Percentiles rank a stretch among this genome's conserved stretches.
These are phyloP conservation scores for Macrostomum lignano DNA, from an alignment of 1,140 invertebrate genomes.

Conservation along the genomic window DNA sequence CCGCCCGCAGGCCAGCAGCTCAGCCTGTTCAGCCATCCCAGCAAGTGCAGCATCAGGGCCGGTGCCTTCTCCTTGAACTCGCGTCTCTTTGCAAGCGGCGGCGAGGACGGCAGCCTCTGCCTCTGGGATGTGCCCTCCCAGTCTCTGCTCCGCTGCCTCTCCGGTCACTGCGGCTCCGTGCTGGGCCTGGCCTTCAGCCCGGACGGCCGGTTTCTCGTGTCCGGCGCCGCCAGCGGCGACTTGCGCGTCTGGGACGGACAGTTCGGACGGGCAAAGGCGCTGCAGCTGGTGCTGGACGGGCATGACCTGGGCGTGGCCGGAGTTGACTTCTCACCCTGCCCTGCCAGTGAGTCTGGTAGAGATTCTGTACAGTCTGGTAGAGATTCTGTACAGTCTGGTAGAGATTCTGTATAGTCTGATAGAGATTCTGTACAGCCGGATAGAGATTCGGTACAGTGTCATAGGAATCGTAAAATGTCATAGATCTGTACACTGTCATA, in stretches of 20 bases:
- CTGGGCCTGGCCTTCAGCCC: constrained; percentile 36
- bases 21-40: too few relatives aligned
- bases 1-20: too few relatives aligned
- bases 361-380: too few relatives aligned
- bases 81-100: constrained; percentile 36
- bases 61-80: constrained; percentile 41
- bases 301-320: constrained; percentile 44
- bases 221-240: constrained; percentile 37
- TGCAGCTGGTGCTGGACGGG: constrained; percentile 34
- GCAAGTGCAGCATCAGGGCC: too few relatives aligned
- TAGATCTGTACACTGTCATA: too few relatives aligned
- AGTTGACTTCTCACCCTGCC: constrained; percentile 36
- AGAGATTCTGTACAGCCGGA: too few relatives aligned
- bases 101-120: constrained; percentile 42
- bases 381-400: too few relatives aligned
- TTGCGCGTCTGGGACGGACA: constrained; percentile 36
- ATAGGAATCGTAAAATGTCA: too few relatives aligned
- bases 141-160: constrained; percentile 35
- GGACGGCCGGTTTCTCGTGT: constrained; percentile 37
- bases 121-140: constrained; percentile 41
- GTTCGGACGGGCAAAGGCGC: constrained; percentile 22
- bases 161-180: constrained; percentile 38
- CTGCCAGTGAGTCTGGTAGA: not conserved
- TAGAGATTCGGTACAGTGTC: too few relatives aligned
- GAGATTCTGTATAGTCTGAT: too few relatives aligned